These are phyloP conservation scores for Sebastiscus albofasciatus DNA, from an alignment of 2,797 vertebrate species.

Conservation along the genomic window DNA sequence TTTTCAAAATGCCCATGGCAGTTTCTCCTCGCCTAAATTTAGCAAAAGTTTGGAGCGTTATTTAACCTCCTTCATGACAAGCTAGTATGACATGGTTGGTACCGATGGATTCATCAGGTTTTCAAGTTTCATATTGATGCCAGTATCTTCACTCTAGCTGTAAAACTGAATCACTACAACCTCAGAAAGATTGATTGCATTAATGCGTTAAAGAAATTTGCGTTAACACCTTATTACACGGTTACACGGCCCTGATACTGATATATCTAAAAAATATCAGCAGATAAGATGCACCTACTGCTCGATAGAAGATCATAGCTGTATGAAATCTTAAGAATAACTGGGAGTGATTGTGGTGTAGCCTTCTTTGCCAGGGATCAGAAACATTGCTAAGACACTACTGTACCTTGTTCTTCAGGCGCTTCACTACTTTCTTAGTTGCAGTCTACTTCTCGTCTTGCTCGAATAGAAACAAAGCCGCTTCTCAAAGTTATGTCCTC, in stretches of 20 bases:
- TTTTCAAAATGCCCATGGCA: too few relatives aligned
- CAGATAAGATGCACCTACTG: background rate
- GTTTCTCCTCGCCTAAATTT: too few relatives aligned
- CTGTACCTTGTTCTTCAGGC: background rate
- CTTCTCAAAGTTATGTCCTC: slow-evolving; percentile 42
- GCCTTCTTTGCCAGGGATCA: background rate
- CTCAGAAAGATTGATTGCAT: too few relatives aligned
- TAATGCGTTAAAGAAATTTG: too few relatives aligned
- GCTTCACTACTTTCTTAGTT: background rate
- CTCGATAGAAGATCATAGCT: background rate
- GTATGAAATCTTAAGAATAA: background rate
- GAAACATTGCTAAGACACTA: background rate
- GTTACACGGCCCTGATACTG: background rate
- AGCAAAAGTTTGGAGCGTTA: too few relatives aligned
- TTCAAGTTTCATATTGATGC: too few relatives aligned
- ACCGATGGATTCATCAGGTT: too few relatives aligned
- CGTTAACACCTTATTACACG: too few relatives aligned
- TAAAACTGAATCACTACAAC: too few relatives aligned
- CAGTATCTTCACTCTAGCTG: too few relatives aligned
- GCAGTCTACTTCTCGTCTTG: background rate
- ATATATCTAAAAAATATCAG: background rate
- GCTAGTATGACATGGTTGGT: too few relatives aligned
- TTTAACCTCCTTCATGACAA: too few relatives aligned
- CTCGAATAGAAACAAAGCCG: slow-evolving; percentile 28
- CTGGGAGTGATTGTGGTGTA: background rate